These are phyloP conservation scores for Thamnophis elegans DNA, from an alignment of 2,797 vertebrate species.

Conservation along the genomic window DNA sequence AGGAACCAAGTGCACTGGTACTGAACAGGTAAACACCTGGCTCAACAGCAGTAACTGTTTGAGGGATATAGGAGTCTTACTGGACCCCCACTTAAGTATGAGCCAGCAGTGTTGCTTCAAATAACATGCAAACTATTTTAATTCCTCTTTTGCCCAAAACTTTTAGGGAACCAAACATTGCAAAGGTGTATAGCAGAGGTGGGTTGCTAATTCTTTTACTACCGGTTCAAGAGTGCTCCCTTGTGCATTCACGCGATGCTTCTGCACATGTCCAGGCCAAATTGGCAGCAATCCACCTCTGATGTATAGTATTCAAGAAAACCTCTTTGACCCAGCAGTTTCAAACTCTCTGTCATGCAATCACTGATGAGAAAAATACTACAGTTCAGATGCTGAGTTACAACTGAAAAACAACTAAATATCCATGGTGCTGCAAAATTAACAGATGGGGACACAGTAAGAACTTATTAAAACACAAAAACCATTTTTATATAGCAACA, in stretches of 20 bases:
- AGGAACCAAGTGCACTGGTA: neutral
- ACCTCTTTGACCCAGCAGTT: neutral
- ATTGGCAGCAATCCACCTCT: too few relatives aligned
- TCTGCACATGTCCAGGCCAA: too few relatives aligned
- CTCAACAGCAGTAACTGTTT: neutral
- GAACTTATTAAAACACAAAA: rapidly evolving
- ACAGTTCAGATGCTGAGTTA: neutral
- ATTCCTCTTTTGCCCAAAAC: neutral
- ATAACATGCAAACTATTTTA: neutral
- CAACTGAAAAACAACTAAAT: neutral
- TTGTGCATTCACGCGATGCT: too few relatives aligned
- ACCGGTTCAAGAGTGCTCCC: too few relatives aligned
- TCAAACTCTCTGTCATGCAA: neutral
- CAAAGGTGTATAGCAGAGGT: neutral
- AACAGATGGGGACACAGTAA: neutral
- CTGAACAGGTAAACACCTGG: neutral
- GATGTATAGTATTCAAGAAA: neutral
- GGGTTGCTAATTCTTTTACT: too few relatives aligned
- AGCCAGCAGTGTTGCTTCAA: neutral
- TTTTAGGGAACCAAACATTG: neutral
- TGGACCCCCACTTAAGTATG: neutral
- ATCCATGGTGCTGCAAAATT: neutral
- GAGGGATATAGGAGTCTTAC: neutral
- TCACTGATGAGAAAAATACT: neutral
- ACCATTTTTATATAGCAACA: neutral